phyloP scores from a whole-genome alignment of 2,888 invertebrate species.

The Pseudeuparius sepicola region DNA sequence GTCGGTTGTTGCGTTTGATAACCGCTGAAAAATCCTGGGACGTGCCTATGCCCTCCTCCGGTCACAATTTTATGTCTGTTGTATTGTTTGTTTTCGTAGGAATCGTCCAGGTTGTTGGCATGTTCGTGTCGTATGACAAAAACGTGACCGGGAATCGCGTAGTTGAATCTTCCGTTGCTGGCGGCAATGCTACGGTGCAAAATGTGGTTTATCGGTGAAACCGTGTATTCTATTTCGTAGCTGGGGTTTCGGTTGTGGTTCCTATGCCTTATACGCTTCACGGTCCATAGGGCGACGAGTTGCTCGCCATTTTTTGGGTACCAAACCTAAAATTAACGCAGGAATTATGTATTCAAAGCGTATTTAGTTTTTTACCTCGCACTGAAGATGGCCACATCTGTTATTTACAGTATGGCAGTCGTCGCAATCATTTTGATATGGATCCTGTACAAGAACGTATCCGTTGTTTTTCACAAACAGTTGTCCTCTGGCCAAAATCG shows the following conservation, averaged over 20 bases:
- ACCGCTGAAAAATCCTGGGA: too few species aligned
- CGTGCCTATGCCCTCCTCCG: too few species aligned
- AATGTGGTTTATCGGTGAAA: slow-evolving; percentile 46
- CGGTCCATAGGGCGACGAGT: slow-evolving; percentile 57
- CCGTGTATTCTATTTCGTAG: slow-evolving; percentile 59
- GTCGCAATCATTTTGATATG: slow-evolving; percentile 40
- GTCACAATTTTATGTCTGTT: too few species aligned
- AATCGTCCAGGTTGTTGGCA: too few species aligned
- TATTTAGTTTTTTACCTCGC: slow-evolving; percentile 16
- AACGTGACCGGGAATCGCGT: slow-evolving; percentile 49
- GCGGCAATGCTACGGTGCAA: slow-evolving; percentile 21
- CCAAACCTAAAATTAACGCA: slow-evolving; percentile 22
- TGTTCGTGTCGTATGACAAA: slow-evolving; percentile 57
- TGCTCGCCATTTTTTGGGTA: slow-evolving; percentile 30
- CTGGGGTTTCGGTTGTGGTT: slow-evolving; percentile 41
- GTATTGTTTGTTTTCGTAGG: too few species aligned
- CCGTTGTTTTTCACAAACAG: slow-evolving; percentile 44
- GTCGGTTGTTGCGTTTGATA: too few species aligned
- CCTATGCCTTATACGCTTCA: slow-evolving; percentile 56
- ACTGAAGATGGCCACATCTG: slow-evolving; percentile 20
- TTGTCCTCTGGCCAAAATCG: slow-evolving; percentile 54
- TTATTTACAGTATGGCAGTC: slow-evolving; percentile 34
- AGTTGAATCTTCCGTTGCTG: slow-evolving; percentile 39
- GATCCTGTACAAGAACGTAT: slow-evolving; percentile 45
- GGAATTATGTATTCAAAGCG: background rate